Base-by-base conservation (phyloP, 2,113 vertebrate species). In the Cryptotis parvus region DNA sequence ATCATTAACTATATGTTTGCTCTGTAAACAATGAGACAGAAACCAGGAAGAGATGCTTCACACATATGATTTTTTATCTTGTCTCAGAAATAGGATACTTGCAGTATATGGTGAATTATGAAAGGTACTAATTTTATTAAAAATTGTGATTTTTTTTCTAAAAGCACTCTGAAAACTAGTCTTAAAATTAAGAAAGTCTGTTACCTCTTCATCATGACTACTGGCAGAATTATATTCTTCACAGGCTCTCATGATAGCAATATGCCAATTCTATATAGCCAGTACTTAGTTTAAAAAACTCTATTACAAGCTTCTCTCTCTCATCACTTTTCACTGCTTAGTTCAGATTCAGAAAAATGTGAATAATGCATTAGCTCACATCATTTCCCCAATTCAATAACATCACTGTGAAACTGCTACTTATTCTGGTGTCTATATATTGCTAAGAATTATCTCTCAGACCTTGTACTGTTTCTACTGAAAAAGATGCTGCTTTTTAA, bases 271-370 rank as follows among this genome's bases (percentile, higher is more conserved):
- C 58, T 87, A 61, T 11, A 77, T 20, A 70, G 24, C 12, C 9
- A 74, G 1, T 26, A 35, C 29, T 31, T 26, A 24, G 73, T 35
- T 87, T 55, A 35, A 77, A 87, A 77, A 92, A 78, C 22, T 55
- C 9, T 70, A 1, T 66, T 77, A 31, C 45, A 82, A 29, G 33
- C 15, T 29, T 94, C 41, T 84, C 49, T 84, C 9, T 91, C 92
- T 84, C 41, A 81, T 81, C 65, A 83, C 35, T 74, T 87, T 65
- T 92, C 63, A 66, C 49, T 72, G 26, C 39, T 72, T 78, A 78
- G 35, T 80, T 84, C 33, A 73, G 63, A 78, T 78, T 69, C 35
- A 78, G 69, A 79, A 91, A 95, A 86, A 66, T 27, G 15, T 91
- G 81, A 92, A 87, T 87, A 92, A 90, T 70, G 26, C 35, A 52